A percentile compares a stretch with the other conserved stretches of the same genome.
phyloP scores from a whole-genome alignment of 2,797 vertebrate genomes.

The Halcyon leucocephala region DNA sequence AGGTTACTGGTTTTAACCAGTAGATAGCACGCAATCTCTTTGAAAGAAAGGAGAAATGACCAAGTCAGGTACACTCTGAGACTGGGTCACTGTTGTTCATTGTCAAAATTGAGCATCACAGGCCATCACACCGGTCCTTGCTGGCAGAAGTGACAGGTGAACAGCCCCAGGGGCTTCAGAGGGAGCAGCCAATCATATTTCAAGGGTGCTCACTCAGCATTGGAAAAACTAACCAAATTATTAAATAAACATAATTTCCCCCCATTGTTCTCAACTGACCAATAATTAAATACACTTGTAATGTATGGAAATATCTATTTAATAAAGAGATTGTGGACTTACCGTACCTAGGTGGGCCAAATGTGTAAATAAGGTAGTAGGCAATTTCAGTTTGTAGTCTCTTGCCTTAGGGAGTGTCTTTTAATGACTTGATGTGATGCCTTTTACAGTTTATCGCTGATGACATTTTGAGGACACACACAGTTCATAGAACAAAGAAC shows the following conservation, averaged over 20 bases:
- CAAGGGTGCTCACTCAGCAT: not conserved
- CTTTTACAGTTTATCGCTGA: slow-evolving; percentile 81
- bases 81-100: not conserved
- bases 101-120: not conserved
- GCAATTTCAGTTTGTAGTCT: slow-evolving; percentile 74
- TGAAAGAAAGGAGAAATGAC: not conserved
- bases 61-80: not conserved
- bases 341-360: slow-evolving; percentile 15
- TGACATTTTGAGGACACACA: slow-evolving; percentile 87
- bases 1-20: not conserved
- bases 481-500: slow-evolving; percentile 76
- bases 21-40: not conserved
- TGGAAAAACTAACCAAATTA: not conserved
- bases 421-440: slow-evolving; percentile 85
- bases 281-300: not conserved
- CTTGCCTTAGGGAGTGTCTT: slow-evolving; percentile 82
- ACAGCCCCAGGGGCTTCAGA: not conserved
- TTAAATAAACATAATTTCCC: slow-evolving; percentile 21
- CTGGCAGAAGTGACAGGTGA: slow-evolving; percentile 58
- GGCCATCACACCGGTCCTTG: not conserved
- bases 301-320: slow-evolving; percentile 1
- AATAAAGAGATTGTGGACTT: not conserved
- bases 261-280: not conserved
- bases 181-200: slow-evolving; percentile 16
- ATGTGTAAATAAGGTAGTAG: slow-evolving; percentile 56